Evolutionary conservation across 2,797 vertebrate genomes (phyloP), one percentile per base, ranked within the genome.

Genomic region (Karalla daura): DNA sequence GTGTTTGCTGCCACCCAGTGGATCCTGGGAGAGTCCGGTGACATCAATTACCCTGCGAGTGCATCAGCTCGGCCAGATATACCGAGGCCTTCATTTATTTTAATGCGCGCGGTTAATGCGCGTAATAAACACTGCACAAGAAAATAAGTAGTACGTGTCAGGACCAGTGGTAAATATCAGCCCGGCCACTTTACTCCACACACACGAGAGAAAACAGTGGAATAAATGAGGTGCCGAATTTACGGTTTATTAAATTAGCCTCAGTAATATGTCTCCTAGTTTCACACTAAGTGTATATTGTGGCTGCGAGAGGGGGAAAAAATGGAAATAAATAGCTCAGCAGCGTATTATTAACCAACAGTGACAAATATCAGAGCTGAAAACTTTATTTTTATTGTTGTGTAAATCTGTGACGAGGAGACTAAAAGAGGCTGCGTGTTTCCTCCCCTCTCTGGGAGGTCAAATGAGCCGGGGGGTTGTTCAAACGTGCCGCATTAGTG

Each of bases 1-100:
- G 66, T 40, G 15, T 86, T 64, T 89, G 85, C 84, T 90, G 86
- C 89, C 92, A 80, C 71, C 91, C 90, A 78, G 87, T 87, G 92
- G 86, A 45, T 18, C 0, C 5, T 37, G 36, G 32, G 45, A 21
- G 15, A 4, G 30, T 13, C n/a, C n/a, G 1, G 8, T 13, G 4
- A 33, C 59, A 59, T 66, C 27, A 30, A 21, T 66, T 21, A 32
- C 45, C 12, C 12, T n/a, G 35, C 5, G 17, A 13, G 18, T 33
- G 23, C 27, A 25, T 55, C 46, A 24, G 32, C 4, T 15, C 1
- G n/a, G 20, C 23, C 39, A 41, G 45, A 55, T 52, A 71, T 41
- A 33, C 33, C 1, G 46, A n/a, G 37, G 13, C 56, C 24, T 62
- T 74, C 2, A 64, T 85, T 74, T 55, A 43, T 74, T 77, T 80